Conservation (phyloP, 1,140 invertebrate species). For the Nautilus pompilius region DNA sequence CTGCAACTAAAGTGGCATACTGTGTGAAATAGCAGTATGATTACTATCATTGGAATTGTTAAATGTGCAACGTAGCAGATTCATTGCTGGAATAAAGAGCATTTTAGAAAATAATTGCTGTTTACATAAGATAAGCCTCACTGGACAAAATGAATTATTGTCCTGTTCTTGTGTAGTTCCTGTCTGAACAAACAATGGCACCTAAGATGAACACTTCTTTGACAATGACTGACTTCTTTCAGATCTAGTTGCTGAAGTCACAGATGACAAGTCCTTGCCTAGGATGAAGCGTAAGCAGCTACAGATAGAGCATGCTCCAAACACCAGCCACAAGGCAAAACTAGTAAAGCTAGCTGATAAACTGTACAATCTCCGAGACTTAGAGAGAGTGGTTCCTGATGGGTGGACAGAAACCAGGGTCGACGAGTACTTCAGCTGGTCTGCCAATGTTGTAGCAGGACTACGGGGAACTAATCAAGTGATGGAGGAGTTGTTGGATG, state of each 20-base stretch:
- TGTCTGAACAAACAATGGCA: too few species aligned
- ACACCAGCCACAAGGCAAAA: conserved; percentile 66
- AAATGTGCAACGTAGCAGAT: too few species aligned
- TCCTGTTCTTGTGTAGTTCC: too few species aligned
- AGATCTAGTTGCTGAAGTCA: conserved; percentile 57
- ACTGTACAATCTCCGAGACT: conserved; percentile 79
- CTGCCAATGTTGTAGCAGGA: conserved; percentile 67
- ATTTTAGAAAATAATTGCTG: too few species aligned
- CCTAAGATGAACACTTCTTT: too few species aligned
- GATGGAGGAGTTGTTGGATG: conserved; percentile 66
- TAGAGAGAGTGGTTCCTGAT: conserved; percentile 63
- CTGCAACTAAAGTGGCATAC: too few species aligned
- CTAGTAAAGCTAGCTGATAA: conserved; percentile 83
- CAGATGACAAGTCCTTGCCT: conserved; percentile 74
- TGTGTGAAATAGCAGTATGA: too few species aligned
- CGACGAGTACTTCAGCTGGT: conserved; percentile 71
- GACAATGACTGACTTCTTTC: too few species aligned
- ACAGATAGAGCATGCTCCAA: conserved; percentile 69
- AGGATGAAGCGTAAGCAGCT: conserved; percentile 67
- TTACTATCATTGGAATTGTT: too few species aligned
- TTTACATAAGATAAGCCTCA: too few species aligned
- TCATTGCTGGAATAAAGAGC: too few species aligned
- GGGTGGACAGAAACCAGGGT: conserved; percentile 65
- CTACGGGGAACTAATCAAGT: conserved; percentile 66
- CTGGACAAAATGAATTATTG: too few species aligned